phyloP scores from a whole-genome alignment of 2,888 invertebrate species.

The Noctua fimbriata region DNA sequence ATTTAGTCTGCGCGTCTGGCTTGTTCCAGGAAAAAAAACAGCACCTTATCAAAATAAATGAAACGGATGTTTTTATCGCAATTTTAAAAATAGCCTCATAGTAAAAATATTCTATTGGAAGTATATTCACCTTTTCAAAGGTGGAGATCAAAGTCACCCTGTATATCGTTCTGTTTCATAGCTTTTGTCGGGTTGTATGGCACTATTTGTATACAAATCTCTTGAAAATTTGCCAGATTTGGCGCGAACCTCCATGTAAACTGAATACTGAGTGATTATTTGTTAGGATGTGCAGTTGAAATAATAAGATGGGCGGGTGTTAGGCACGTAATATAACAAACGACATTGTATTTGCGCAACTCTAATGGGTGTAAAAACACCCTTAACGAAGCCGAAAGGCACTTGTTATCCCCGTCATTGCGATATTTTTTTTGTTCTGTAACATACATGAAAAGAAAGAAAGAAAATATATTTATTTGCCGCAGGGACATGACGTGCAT shows the following conservation, averaged over 20 bases:
- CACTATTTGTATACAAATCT: conserved; percentile 21
- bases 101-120: too few species aligned
- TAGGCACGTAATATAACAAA: neutral
- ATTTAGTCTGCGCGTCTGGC: too few species aligned
- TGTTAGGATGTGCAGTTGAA: neutral
- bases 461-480: too few species aligned
- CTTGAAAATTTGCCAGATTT: conserved; percentile 12
- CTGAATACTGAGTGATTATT: neutral
- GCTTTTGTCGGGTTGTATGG: neutral
- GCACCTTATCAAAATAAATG: neutral
- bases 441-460: too few species aligned
- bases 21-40: too few species aligned
- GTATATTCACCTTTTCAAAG: neutral
- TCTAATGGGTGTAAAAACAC: neutral
- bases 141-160: neutral
- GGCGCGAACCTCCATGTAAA: neutral
- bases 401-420: too few species aligned
- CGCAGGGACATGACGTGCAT: too few species aligned
- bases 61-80: neutral
- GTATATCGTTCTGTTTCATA: conserved; percentile 16
- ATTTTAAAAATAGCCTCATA: too few species aligned
- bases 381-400: too few species aligned
- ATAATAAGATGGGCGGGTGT: neutral
- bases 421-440: too few species aligned
- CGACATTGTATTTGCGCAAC: neutral